A percentile compares a stretch with the other conserved stretches of the same genome.
Conservation (phyloP, 64 coral and sea anemone species). For the Montipora capricornis region DNA sequence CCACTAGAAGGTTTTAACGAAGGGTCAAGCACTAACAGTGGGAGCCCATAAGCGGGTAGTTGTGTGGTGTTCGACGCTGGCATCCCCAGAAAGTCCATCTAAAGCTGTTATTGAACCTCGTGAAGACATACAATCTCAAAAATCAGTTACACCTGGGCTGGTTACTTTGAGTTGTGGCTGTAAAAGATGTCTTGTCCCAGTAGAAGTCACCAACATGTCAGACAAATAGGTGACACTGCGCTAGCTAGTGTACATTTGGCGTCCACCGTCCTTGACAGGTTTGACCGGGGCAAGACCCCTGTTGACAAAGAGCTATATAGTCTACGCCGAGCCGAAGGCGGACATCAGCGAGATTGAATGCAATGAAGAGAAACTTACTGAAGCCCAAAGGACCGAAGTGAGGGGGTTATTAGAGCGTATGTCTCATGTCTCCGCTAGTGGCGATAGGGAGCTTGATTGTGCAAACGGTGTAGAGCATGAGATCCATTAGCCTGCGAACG, state of each 20-base stretch:
- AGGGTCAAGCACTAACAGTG: slow-evolving; percentile 12
- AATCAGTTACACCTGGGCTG: too few relatives aligned
- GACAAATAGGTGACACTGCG: too few relatives aligned
- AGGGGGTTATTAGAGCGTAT: slow-evolving; percentile 44
- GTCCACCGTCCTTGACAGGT: too few relatives aligned
- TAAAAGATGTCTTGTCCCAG: too few relatives aligned
- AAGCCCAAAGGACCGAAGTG: slow-evolving; percentile 16
- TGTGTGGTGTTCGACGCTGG: slow-evolving; percentile 45
- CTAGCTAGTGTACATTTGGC: too few relatives aligned
- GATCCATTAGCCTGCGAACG: background rate
- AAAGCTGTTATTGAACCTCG: slow-evolving; percentile 8
- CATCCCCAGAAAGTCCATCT: slow-evolving; percentile 7
- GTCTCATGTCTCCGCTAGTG: slow-evolving; percentile 19
- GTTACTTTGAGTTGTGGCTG: too few relatives aligned
- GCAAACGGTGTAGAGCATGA: slow-evolving; percentile 50
- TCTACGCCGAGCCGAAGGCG: background rate
- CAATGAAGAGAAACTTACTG: slow-evolving; percentile 39
- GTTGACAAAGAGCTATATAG: background rate
- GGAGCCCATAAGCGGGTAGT: slow-evolving; percentile 51
- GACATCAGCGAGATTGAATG: slow-evolving; percentile 38
- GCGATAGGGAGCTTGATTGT: slow-evolving; percentile 41
- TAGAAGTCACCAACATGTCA: too few relatives aligned
- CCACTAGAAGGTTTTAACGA: background rate
- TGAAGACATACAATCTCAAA: background rate
- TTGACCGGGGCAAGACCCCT: too few relatives aligned